These are phyloP conservation scores for Heterodera carotae DNA, from an alignment of 1,140 invertebrate genomes.

Conservation along the genomic window DNA sequence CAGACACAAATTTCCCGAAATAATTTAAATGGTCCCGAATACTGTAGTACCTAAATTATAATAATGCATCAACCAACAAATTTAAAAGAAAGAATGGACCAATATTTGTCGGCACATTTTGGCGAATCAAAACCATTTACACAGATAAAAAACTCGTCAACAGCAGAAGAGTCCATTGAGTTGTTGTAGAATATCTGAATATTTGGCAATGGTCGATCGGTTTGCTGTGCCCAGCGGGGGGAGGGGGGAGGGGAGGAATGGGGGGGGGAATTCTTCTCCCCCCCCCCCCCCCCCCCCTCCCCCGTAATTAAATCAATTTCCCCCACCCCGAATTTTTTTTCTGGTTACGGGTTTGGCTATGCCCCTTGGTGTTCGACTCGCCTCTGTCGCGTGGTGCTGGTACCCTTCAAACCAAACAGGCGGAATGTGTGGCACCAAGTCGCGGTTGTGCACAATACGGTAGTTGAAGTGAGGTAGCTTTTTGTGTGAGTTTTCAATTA, in stretches of 20 bases:
- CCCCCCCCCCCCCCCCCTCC: too few species aligned
- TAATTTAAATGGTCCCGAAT: conserved; percentile 12
- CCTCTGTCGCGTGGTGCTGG: conserved; percentile 45
- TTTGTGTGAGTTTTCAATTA: conserved; percentile 7
- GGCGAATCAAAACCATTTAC: not conserved
- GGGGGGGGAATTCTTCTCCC: too few species aligned
- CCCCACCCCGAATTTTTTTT: too few species aligned
- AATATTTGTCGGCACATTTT: not conserved
- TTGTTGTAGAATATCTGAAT: not conserved
- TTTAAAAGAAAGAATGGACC: too few species aligned
- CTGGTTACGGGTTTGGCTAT: too few species aligned
- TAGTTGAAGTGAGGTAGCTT: conserved; percentile 26
- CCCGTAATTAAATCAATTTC: too few species aligned
- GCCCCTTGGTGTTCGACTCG: too few species aligned
- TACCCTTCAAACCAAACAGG: conserved; percentile 44
- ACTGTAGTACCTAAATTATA: conserved; percentile 2
- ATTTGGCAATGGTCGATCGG: too few species aligned
- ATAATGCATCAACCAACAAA: too few species aligned
- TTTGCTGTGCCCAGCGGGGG: too few species aligned
- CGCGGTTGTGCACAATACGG: conserved; percentile 47
- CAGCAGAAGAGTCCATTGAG: not conserved
- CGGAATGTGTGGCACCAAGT: conserved; percentile 49
- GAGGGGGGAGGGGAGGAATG: too few species aligned
- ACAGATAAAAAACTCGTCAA: not conserved
- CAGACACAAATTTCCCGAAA: conserved; percentile 12